Conservation (phyloP, 37 sponge, comb jelly and placozoan species). For the Eunapius fragilis region DNA sequence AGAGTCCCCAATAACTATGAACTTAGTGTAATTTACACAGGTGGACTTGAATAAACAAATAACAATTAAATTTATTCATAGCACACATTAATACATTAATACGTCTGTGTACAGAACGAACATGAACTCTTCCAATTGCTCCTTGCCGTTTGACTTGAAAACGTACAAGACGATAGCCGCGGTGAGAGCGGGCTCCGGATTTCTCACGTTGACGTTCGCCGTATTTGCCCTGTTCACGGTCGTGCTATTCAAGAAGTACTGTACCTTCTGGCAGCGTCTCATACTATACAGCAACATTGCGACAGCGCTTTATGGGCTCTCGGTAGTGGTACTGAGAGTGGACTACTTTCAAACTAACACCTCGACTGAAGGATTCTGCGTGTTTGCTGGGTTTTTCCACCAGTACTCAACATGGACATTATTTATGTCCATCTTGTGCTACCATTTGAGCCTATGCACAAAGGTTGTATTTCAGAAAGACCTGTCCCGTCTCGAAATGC, state of each 20-base stretch:
- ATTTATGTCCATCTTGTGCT: conserved; percentile 31
- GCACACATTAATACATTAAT: too few species aligned
- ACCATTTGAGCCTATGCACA: conserved; percentile 46
- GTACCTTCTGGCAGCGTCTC: conserved; percentile 78
- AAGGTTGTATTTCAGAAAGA: conserved; percentile 21
- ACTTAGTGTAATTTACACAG: too few species aligned
- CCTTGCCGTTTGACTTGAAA: background rate
- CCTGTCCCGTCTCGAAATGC: conserved; percentile 17
- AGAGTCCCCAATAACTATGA: too few species aligned
- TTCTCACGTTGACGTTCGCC: background rate
- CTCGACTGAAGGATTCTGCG: conserved; percentile 1
- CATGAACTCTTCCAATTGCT: background rate
- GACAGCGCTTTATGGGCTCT: conserved; percentile 30
- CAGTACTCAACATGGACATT: conserved; percentile 45
- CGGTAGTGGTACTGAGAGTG: conserved; percentile 17
- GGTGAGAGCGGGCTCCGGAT: background rate
- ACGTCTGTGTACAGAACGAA: too few species aligned
- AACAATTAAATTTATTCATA: too few species aligned
- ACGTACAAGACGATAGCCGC: background rate
- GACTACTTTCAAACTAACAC: background rate
- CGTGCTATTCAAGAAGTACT: conserved; percentile 78
- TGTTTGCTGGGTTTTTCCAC: conserved; percentile 25
- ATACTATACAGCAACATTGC: conserved; percentile 80
- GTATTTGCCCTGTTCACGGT: background rate
- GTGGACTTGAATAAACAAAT: too few species aligned